Conservation (phyloP, 2,888 invertebrate species). For the Caenorhabditis panamensis region DNA sequence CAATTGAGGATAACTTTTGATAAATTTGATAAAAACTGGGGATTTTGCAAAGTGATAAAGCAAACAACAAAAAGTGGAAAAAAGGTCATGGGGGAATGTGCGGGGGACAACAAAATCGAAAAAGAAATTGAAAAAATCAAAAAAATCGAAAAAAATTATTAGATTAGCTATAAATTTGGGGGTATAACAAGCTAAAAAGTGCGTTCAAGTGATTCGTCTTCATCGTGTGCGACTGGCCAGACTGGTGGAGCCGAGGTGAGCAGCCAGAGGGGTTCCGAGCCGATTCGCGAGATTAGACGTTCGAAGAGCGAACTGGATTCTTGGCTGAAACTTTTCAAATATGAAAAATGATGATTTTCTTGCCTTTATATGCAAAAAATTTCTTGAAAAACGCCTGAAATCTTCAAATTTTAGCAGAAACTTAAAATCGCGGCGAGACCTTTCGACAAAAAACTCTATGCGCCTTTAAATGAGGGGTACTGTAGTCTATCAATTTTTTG, state of each 20-base stretch:
- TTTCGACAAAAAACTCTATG: not conserved
- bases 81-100: not conserved
- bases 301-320: constrained; percentile 84
- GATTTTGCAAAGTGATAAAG: not conserved
- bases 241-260: not conserved
- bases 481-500: too few relatives aligned
- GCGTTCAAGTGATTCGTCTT: constrained; percentile 13
- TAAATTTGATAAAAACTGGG: constrained; percentile 16
- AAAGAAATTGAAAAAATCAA: not conserved
- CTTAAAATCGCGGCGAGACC: not conserved
- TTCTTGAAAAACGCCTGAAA: too few relatives aligned
- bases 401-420: too few relatives aligned
- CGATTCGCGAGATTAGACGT: constrained; percentile 71
- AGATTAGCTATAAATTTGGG: not conserved
- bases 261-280: constrained; percentile 73
- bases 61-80: not conserved
- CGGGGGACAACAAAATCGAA: not conserved
- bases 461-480: too few relatives aligned
- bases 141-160: not conserved
- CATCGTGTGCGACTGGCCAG: not conserved
- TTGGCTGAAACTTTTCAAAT: constrained; percentile 63
- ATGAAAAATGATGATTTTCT: not conserved
- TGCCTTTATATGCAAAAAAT: too few relatives aligned
- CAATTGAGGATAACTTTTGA: too few relatives aligned
- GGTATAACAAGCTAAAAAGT: constrained; percentile 12